Percentiles rank a stretch among this genome's conserved stretches.
phyloP scores from a whole-genome alignment of 1,140 invertebrate species.

The Leucophenga varia region DNA sequence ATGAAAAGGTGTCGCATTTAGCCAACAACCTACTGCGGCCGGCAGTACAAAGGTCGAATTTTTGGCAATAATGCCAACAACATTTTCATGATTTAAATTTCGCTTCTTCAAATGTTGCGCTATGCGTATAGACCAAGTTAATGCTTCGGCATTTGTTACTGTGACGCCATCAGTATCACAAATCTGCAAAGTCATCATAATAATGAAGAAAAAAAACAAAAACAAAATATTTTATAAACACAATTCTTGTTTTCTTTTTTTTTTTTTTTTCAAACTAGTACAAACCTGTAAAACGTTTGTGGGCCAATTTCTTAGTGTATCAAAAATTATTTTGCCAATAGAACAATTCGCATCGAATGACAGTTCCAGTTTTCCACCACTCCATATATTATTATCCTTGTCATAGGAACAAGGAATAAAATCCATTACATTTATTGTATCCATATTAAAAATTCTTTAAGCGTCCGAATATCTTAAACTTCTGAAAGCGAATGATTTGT shows the following conservation, averaged over 20 bases:
- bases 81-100: conserved; percentile 33
- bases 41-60: conserved; percentile 43
- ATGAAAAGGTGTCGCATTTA: conserved; percentile 43
- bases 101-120: conserved; percentile 36
- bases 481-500: no score
- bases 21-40: conserved; percentile 35
- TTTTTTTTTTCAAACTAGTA: no score
- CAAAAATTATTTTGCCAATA: conserved; percentile 32
- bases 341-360: conserved; percentile 33
- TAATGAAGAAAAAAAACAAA: no score
- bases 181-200: no score
- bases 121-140: conserved; percentile 45
- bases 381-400: conserved; percentile 40
- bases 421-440: no score
- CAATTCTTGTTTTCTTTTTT: no score
- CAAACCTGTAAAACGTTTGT: conserved; percentile 39
- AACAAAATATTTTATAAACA: no score
- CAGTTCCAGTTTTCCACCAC: conserved; percentile 28
- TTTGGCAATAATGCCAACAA: conserved; percentile 39
- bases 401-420: conserved; percentile 30
- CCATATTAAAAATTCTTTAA: no score
- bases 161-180: conserved; percentile 32
- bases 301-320: conserved; percentile 36
- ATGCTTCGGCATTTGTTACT: conserved; percentile 28
- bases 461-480: no score